Conservation (phyloP, 2,888 invertebrate genomes). For the Cephus runcator region DNA sequence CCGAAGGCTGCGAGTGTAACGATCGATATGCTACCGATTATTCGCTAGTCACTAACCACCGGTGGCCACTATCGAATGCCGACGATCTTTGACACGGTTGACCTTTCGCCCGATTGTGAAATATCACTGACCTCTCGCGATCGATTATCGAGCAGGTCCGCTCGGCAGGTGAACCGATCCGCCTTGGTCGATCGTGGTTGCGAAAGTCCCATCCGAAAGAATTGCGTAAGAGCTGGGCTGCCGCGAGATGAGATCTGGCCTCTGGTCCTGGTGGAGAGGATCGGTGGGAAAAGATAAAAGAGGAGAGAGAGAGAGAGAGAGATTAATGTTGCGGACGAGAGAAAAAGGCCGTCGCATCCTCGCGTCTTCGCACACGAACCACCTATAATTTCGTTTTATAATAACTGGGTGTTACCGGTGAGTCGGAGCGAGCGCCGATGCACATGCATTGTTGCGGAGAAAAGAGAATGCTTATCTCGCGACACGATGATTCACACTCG, state of each 20-base stretch:
- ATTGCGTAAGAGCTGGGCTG: too few relatives aligned
- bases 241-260: neutral
- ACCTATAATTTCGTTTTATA: slow-evolving; percentile 28
- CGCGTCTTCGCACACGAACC: neutral
- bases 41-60: too few relatives aligned
- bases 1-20: neutral
- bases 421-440: slow-evolving; percentile 29
- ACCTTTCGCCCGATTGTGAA: slow-evolving; percentile 28
- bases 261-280: too few relatives aligned
- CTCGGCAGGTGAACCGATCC: neutral
- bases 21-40: neutral
- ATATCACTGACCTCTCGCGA: neutral
- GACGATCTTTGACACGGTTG: slow-evolving; percentile 37
- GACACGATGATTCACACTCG: slow-evolving; percentile 52
- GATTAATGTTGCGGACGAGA: too few relatives aligned
- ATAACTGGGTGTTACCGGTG: slow-evolving; percentile 23
- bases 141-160: neutral
- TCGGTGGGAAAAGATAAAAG: too few relatives aligned
- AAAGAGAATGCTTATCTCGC: slow-evolving; percentile 42
- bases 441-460: slow-evolving; percentile 38
- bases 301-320: too few relatives aligned
- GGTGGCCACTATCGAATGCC: neutral
- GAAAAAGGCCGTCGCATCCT: neutral
- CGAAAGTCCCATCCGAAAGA: too few relatives aligned
- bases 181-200: too few relatives aligned